phyloP scores from a whole-genome alignment of 2,888 invertebrate species.

The Plebejus melissa region DNA sequence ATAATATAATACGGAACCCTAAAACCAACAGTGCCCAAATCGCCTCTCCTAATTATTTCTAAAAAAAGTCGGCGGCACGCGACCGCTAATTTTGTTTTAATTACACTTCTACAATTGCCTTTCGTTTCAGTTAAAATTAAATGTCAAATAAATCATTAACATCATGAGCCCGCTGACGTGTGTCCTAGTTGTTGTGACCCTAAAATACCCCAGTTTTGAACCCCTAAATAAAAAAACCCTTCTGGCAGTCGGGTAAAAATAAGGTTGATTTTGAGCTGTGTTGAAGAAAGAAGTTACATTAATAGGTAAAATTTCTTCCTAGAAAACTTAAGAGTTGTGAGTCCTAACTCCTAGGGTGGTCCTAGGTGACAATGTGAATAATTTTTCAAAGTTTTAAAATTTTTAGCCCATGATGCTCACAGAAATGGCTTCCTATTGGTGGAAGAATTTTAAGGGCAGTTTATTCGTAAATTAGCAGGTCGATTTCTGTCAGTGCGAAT shows the following conservation, averaged over 20 bases:
- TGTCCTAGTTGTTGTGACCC: neutral
- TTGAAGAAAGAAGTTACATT: too few species aligned
- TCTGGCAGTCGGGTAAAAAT: neutral
- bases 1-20: neutral
- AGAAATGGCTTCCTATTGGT: too few species aligned
- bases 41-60: constrained; percentile 5
- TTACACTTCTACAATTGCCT: constrained; percentile 11
- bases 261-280: too few species aligned
- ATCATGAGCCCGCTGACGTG: neutral
- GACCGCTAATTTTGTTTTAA: constrained; percentile 15
- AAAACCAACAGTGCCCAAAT: neutral
- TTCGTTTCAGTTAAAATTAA: constrained; percentile 12
- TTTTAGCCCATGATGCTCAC: too few species aligned
- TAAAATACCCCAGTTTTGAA: neutral
- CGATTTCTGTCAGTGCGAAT: too few species aligned
- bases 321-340: too few species aligned
- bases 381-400: too few species aligned
- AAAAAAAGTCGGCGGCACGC: constrained; percentile 21
- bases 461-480: too few species aligned
- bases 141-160: constrained; percentile 8
- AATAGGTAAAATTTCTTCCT: too few species aligned
- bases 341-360: too few species aligned
- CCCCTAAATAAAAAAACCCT: neutral
- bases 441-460: too few species aligned
- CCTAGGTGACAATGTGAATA: too few species aligned